Evolutionary conservation across 2,113 vertebrate genomes (phyloP), one percentile per base, ranked within the genome.

Genomic region (Mustelus asterias): DNA sequence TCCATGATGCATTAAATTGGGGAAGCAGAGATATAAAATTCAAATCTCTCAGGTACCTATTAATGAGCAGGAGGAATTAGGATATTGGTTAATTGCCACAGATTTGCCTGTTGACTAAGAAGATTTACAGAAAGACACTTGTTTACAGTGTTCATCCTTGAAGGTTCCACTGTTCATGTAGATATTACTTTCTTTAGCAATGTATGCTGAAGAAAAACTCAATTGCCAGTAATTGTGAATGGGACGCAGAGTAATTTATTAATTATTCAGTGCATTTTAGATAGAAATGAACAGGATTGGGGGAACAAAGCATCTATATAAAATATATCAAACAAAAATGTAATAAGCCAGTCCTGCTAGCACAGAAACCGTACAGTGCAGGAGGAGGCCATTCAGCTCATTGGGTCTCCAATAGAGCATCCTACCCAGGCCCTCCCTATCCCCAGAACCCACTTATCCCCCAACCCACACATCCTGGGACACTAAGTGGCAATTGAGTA

Each of bases 1-100:
- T 94, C 7, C 20, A 33, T 94, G 92, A 95, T 58, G 86, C 86
- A 90, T 44, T 95, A 70, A 44, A 95, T 48, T 95, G 65, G 67
- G 26, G 44, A 72, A n/a, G 26, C 16, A 76, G 67, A 13, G 65
- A 41, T 20, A 26, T 41, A 44, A 44, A 48, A 48, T 89, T 89
- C 9, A 58, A 29, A 89, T 58, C 86, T 58, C 22, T 90, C 54
- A 13, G 44, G 88, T 54, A 63, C 48, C 44, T 54, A 20, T 41
- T 37, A n/a, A 18, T 92, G 58, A 92, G 60, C 16, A 93, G n/a
- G 14, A 37, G 8, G 6, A 93, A 37, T 93, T 33, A 65, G 18
- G 60, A 18, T 65, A n/a, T 37, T 95, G 44, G 41, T 69, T 41
- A 41, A 44, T 94, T 41, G 20, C 16, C 41, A 44, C 65, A 70